These are phyloP conservation scores for Steinernema khuongi DNA, from an alignment of 1,140 invertebrate species.

Conservation along the genomic window DNA sequence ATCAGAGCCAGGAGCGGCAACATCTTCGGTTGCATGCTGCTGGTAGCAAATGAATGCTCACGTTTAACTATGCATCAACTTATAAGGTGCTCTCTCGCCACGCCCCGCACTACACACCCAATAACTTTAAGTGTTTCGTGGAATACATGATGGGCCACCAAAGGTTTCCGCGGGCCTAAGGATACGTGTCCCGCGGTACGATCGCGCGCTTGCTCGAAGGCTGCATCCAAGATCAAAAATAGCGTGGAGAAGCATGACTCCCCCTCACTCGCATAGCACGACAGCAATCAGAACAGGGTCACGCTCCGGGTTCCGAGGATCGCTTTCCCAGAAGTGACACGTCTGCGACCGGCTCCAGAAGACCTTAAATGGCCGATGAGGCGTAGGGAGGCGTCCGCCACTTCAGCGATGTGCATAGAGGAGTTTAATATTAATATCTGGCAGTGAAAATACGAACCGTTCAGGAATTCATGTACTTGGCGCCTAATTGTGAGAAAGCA, in stretches of 20 bases:
- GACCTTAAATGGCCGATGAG: no score
- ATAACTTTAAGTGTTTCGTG: slow-evolving; percentile 17
- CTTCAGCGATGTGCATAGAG: no score
- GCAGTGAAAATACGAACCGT: neutral
- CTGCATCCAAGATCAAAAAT: neutral
- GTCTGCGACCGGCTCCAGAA: no score
- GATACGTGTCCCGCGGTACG: slow-evolving; percentile 5
- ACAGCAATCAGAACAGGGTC: no score
- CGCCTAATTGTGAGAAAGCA: neutral
- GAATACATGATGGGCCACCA: slow-evolving; percentile 6
- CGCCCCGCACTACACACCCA: slow-evolving; percentile 13
- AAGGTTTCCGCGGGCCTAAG: neutral
- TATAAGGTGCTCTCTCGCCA: slow-evolving; percentile 11
- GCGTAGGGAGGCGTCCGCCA: no score
- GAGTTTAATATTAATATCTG: neutral
- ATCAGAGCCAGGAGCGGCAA: slow-evolving; percentile 12
- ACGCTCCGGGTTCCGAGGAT: no score
- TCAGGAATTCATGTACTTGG: neutral
- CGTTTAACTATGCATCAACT: slow-evolving; percentile 15
- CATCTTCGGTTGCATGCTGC: slow-evolving; percentile 13
- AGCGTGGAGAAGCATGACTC: neutral
- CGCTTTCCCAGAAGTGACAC: no score
- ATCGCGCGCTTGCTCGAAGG: neutral
- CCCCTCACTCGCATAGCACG: neutral
- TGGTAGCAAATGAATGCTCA: slow-evolving; percentile 8